Conservation (phyloP, 1,140 invertebrate species). For the Frieseomelitta varia region DNA sequence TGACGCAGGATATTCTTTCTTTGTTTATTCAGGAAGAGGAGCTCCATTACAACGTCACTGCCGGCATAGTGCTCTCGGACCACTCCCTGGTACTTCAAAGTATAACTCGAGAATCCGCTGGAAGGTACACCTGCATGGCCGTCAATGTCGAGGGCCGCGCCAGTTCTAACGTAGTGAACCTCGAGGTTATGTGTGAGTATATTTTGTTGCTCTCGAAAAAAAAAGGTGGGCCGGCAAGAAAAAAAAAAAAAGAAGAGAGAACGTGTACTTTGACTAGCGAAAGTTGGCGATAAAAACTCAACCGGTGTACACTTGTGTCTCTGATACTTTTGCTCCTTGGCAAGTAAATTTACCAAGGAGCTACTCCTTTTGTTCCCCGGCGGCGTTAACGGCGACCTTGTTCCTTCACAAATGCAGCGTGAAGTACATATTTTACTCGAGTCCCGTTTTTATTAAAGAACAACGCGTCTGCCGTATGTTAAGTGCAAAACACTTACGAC, state of each 20-base stretch:
- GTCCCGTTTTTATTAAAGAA: background rate
- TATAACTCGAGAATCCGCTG: slow-evolving; percentile 83
- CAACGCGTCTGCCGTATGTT: no score
- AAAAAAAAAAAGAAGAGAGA: background rate
- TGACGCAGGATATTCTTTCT: slow-evolving; percentile 41
- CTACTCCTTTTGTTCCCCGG: no score
- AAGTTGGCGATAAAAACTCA: background rate
- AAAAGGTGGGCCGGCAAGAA: background rate
- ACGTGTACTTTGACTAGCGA: background rate
- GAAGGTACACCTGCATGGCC: slow-evolving; percentile 84
- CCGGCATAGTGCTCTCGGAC: slow-evolving; percentile 84
- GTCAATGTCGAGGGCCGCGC: slow-evolving; percentile 84
- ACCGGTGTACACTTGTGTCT: background rate
- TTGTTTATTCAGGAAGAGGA: slow-evolving; percentile 80
- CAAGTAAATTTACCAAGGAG: background rate
- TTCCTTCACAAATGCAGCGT: background rate
- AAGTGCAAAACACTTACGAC: no score
- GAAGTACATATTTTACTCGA: background rate
- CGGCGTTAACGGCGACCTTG: background rate
- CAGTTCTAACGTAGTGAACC: slow-evolving; percentile 82
- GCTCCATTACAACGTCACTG: slow-evolving; percentile 82
- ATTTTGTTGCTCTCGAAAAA: slow-evolving; percentile 33
- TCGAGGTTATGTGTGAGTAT: slow-evolving; percentile 85
- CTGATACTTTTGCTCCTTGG: no score
- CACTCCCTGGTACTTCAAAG: slow-evolving; percentile 84